These are phyloP conservation scores for Pangasius sanitwongsei DNA, from an alignment of 2,797 vertebrate genomes.

Conservation along the genomic window DNA sequence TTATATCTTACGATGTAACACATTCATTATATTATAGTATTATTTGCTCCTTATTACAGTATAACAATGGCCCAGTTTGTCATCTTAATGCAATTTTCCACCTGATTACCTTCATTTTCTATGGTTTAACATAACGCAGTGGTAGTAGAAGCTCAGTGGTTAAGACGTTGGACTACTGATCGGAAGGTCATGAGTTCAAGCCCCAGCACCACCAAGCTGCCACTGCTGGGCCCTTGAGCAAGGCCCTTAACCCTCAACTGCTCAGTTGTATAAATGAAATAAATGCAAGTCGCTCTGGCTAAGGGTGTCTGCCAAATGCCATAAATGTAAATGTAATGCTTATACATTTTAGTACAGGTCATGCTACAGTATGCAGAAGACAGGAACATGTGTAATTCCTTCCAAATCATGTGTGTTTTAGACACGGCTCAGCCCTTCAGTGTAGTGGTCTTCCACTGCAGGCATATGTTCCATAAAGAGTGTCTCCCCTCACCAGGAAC, in stretches of 20 bases:
- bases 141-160: too few species aligned
- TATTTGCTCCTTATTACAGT: not conserved
- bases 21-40: not conserved
- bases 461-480: slow-evolving; percentile 98
- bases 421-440: slow-evolving; percentile 89
- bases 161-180: too few species aligned
- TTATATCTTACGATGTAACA: not conserved
- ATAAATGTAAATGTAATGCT: not conserved
- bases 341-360: not conserved
- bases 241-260: too few species aligned
- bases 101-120: not conserved
- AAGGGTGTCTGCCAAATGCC: too few species aligned
- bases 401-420: slow-evolving; percentile 64
- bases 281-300: too few species aligned
- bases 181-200: too few species aligned
- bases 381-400: not conserved
- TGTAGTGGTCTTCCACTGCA: slow-evolving; percentile 95
- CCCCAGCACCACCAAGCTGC: too few species aligned
- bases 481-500: slow-evolving; percentile 87
- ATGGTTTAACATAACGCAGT: not conserved
- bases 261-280: too few species aligned
- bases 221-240: too few species aligned
- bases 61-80: not conserved
- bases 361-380: not conserved
- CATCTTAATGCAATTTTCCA: not conserved